Conservation (phyloP, 1,140 invertebrate genomes). For the roundworm (Caenorhabditis elegans) region WBcel235 BX284606.5:16408001-16408500, state of each 20-base stretch:
- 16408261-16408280: constrained; percentile 19
- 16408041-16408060: constrained; percentile 51
- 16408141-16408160: too few species aligned
- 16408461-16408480: too few species aligned
- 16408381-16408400: too few species aligned
- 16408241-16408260: not conserved
- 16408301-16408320: not conserved
- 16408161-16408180: not conserved
- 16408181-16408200: not conserved
- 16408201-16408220: not conserved
- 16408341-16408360: too few species aligned
- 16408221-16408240: not conserved
- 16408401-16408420: too few species aligned
- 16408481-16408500: too few species aligned
- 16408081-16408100: constrained; percentile 58
- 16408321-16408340: not conserved
- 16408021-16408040: constrained; percentile 23
- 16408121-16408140: too few species aligned
- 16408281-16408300: constrained; percentile 13
- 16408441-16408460: too few species aligned
- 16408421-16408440: too few species aligned
- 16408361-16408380: not conserved
- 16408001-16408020: constrained; percentile 48
- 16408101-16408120: constrained; percentile 41
- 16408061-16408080: constrained; percentile 59